Evolutionary conservation across 1,140 invertebrate genomes (phyloP).

Genomic region (Drosophila navojoa): DNA sequence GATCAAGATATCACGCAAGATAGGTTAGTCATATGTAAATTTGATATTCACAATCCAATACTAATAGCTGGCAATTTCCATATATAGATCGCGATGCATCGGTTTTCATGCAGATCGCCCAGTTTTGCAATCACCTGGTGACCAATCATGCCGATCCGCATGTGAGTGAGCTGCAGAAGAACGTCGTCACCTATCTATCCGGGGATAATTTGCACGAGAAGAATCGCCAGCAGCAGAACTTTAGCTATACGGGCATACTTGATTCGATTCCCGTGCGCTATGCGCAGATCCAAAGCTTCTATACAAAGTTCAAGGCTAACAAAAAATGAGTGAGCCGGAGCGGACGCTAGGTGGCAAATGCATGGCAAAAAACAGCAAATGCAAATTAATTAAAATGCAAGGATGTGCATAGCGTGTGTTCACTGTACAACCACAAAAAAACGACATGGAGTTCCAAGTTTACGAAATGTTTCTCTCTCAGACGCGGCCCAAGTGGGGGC

Average conservation of each 20-base stretch:
- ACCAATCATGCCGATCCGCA: constrained; percentile 79
- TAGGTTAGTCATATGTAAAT: constrained; percentile 57
- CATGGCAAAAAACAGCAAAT: constrained; percentile 65
- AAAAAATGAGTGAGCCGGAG: constrained; percentile 74
- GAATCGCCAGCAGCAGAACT: constrained; percentile 77
- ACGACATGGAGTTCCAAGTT: constrained; percentile 80
- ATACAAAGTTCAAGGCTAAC: constrained; percentile 81
- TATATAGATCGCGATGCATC: constrained; percentile 78
- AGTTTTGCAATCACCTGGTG: constrained; percentile 83
- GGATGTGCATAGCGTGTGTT: constrained; percentile 69
- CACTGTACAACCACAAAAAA: constrained; percentile 70
- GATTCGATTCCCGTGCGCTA: constrained; percentile 81
- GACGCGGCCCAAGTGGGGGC: constrained; percentile 51
- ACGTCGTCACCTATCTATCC: constrained; percentile 79
- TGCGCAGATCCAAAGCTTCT: constrained; percentile 82
- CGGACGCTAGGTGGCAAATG: constrained; percentile 65
- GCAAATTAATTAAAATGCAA: constrained; percentile 67
- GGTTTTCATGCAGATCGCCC: constrained; percentile 78
- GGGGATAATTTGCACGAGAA: constrained; percentile 81
- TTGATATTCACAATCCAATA: neutral
- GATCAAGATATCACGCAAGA: constrained; percentile 89
- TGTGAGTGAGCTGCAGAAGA: constrained; percentile 75
- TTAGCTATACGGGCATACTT: constrained; percentile 82
- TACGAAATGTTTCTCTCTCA: constrained; percentile 70
- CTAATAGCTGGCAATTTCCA: constrained; percentile 1